These are phyloP conservation scores for Cynaeus angustus DNA, from an alignment of 2,888 invertebrate species.

Conservation along the genomic window DNA sequence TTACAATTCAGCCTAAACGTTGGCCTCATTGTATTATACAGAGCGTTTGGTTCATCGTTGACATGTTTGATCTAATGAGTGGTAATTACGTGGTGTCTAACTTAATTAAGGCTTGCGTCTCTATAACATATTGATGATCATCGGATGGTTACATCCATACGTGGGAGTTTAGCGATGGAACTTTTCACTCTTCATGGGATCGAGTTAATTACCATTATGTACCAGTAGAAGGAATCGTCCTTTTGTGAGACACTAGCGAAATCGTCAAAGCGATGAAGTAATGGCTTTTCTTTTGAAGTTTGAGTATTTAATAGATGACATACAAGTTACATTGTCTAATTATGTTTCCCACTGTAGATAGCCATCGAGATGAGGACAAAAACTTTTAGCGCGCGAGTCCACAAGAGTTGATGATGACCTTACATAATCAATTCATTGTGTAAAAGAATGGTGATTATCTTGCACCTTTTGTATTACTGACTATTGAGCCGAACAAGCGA, in stretches of 20 bases:
- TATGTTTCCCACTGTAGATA: slow-evolving; percentile 53
- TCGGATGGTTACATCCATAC: slow-evolving; percentile 12
- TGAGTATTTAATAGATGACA: slow-evolving; percentile 51
- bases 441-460: slow-evolving; percentile 56
- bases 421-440: slow-evolving; percentile 58
- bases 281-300: slow-evolving; percentile 39
- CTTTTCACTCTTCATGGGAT: slow-evolving; percentile 33
- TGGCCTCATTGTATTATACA: slow-evolving; percentile 2
- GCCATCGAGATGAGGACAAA: slow-evolving; percentile 53
- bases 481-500: slow-evolving; percentile 50
- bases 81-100: slow-evolving; percentile 47
- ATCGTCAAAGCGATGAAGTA: slow-evolving; percentile 26
- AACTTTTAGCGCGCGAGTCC: slow-evolving; percentile 49
- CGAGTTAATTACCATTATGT: slow-evolving; percentile 21
- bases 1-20: slow-evolving; percentile 20
- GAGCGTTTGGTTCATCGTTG: slow-evolving; percentile 17
- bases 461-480: slow-evolving; percentile 51
- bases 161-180: slow-evolving; percentile 45
- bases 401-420: slow-evolving; percentile 51
- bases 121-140: slow-evolving; percentile 42
- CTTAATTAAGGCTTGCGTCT: slow-evolving; percentile 49
- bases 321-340: slow-evolving; percentile 54
- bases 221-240: slow-evolving; percentile 23
- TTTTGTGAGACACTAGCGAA: slow-evolving; percentile 23
- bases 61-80: slow-evolving; percentile 47